phyloP scores from a whole-genome alignment of 1,140 invertebrate species.

The Trigoniulus corallinus region DNA sequence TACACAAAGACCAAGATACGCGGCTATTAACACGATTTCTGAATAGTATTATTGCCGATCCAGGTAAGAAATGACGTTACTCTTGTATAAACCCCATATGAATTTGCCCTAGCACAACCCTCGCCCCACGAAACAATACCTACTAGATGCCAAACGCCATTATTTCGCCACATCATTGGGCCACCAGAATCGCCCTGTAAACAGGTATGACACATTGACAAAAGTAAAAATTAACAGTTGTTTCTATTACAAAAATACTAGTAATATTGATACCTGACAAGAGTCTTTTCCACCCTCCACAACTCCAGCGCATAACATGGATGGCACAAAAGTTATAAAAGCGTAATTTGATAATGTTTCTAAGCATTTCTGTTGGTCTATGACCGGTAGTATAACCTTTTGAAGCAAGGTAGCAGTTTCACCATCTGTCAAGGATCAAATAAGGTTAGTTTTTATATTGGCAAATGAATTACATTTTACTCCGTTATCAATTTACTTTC shows the following conservation, averaged over 20 bases:
- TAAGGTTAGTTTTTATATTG: neutral
- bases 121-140: constrained; percentile 18
- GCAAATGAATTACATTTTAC: neutral
- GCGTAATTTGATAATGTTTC: neutral
- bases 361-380: neutral
- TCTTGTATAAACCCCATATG: constrained; percentile 63
- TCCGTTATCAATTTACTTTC: neutral
- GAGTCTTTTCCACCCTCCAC: neutral
- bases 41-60: neutral
- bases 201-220: neutral
- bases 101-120: constrained; percentile 45
- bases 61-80: constrained; percentile 29
- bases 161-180: constrained; percentile 14
- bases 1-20: too few relatives aligned
- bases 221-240: neutral
- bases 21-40: too few relatives aligned
- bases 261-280: neutral
- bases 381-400: neutral
- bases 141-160: constrained; percentile 9
- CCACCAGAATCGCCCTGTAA: constrained; percentile 19
- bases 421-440: neutral
- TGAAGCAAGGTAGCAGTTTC: neutral
- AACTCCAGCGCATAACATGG: neutral
- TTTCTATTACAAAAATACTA: neutral
- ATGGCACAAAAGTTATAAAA: neutral